Evolutionary conservation across 2,113 vertebrate genomes (phyloP).

Genomic region (Oncorhynchus kisutch): DNA sequence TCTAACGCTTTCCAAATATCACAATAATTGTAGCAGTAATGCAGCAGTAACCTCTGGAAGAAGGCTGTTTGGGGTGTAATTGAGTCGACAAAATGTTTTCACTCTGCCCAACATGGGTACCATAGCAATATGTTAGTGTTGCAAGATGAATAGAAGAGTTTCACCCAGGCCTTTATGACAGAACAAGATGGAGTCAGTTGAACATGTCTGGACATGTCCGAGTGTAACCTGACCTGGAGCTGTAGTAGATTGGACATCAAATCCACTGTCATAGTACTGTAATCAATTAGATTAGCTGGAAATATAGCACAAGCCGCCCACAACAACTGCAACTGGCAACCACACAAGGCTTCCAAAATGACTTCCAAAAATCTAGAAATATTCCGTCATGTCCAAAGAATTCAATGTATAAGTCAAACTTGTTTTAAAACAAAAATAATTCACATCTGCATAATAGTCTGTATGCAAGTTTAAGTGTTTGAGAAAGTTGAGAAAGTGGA

Average conservation of each 20-base stretch:
- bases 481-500: not conserved
- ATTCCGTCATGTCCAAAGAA: not conserved
- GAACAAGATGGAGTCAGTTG: not conserved
- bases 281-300: slow-evolving; percentile 46
- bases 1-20: too few species aligned
- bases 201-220: slow-evolving; percentile 31
- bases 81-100: not conserved
- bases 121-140: not conserved
- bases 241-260: not conserved
- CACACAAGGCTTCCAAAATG: slow-evolving; percentile 15
- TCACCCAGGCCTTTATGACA: not conserved
- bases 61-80: not conserved
- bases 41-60: too few species aligned
- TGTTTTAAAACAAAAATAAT: not conserved
- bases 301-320: slow-evolving; percentile 39
- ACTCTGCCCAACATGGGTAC: not conserved
- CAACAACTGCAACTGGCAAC: slow-evolving; percentile 38
- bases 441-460: not conserved
- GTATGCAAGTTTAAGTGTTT: not conserved
- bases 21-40: too few species aligned
- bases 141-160: not conserved
- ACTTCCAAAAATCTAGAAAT: slow-evolving; percentile 16
- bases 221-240: slow-evolving; percentile 36
- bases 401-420: not conserved
- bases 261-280: slow-evolving; percentile 30